phyloP scores from a whole-genome alignment of 1,140 invertebrate genomes.

The Chrysomallon squamiferum region DNA sequence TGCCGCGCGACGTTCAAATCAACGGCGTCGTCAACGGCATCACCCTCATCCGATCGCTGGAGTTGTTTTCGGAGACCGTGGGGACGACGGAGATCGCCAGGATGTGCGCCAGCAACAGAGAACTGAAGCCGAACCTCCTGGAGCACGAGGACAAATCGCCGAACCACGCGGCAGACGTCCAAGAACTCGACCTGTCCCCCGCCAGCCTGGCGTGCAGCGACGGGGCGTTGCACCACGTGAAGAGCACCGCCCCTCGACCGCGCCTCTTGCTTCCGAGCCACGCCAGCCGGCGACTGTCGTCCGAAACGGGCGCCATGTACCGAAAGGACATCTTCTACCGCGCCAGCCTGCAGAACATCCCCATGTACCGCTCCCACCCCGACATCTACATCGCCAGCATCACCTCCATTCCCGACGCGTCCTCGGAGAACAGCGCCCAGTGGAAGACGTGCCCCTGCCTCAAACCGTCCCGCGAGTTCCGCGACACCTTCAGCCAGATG shows the following conservation, averaged over 20 bases:
- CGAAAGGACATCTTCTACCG: constrained; percentile 87
- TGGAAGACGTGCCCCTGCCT: constrained; percentile 16
- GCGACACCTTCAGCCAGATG: constrained; percentile 75
- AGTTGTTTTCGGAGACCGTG: too few relatives aligned
- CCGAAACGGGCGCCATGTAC: constrained; percentile 70
- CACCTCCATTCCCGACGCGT: constrained; percentile 29
- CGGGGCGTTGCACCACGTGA: constrained; percentile 28
- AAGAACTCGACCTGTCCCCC: background rate
- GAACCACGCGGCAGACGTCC: background rate
- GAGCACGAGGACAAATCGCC: background rate
- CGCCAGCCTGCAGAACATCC: constrained; percentile 77
- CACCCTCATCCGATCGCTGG: too few relatives aligned
- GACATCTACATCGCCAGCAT: constrained; percentile 42
- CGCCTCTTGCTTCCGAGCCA: too few relatives aligned
- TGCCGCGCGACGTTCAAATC: too few relatives aligned
- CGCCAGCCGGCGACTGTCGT: too few relatives aligned
- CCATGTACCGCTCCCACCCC: constrained; percentile 62
- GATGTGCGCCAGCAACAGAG: constrained; percentile 3
- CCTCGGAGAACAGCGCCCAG: constrained; percentile 6
- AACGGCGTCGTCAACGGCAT: too few relatives aligned
- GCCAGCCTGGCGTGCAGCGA: constrained; percentile 31
- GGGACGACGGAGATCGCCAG: background rate
- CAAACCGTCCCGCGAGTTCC: constrained; percentile 27
- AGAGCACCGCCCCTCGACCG: background rate
- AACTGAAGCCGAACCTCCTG: background rate